These are phyloP conservation scores for Petrocephalus sullivani DNA, from an alignment of 2,797 vertebrate genomes.

Conservation along the genomic window DNA sequence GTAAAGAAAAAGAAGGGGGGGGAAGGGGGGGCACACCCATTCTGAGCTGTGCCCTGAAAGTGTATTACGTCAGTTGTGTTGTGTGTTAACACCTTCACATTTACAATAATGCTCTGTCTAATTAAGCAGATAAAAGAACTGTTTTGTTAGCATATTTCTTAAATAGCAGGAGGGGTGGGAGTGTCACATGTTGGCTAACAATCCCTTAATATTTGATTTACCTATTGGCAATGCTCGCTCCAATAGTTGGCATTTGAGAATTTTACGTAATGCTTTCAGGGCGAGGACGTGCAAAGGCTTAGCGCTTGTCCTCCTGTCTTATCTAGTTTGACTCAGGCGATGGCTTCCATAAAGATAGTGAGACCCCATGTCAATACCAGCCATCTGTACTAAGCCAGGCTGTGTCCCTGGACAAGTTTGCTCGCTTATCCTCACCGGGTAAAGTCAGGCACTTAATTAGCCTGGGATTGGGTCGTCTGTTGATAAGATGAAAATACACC, in stretches of 20 bases:
- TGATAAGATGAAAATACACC: neutral
- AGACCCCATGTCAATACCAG: slow-evolving; percentile 30
- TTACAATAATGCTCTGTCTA: neutral
- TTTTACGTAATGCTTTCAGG: neutral
- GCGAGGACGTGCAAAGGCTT: neutral
- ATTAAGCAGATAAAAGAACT: slow-evolving; percentile 2
- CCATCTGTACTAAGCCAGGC: neutral
- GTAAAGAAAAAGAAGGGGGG: neutral
- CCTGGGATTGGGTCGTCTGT: neutral
- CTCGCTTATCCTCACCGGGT: neutral
- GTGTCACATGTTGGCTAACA: neutral
- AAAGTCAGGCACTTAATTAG: neutral
- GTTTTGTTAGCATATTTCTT: slow-evolving; percentile 7
- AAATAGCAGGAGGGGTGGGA: neutral
- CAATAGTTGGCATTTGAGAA: neutral
- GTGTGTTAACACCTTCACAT: neutral
- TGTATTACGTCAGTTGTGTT: neutral
- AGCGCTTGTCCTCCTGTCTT: slow-evolving; percentile 8
- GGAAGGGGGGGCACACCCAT: neutral
- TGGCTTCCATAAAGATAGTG: slow-evolving; percentile 35
- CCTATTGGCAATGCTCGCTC: neutral
- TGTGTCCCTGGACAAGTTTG: neutral
- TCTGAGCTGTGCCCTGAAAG: neutral
- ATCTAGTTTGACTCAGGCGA: slow-evolving; percentile 36
- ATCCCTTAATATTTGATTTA: slow-evolving; percentile 3